Base-by-base conservation (phyloP, 2,113 vertebrate species). In the Sylvietta virens region DNA sequence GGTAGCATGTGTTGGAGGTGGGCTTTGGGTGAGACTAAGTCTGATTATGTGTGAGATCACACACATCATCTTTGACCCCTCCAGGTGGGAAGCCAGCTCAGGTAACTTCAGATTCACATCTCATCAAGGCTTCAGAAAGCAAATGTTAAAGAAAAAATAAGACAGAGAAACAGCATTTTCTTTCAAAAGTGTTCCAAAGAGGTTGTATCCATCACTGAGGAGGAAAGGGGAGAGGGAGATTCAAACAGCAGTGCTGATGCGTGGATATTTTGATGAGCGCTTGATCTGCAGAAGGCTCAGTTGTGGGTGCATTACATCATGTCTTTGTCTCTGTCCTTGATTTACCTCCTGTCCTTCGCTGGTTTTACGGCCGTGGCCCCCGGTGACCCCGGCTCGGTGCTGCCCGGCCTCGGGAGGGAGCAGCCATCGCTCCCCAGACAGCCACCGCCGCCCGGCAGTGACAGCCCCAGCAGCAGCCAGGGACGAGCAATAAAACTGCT, bases 401-500 rank as follows among this genome's bases (percentile, higher is more conserved):
- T 91, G 81, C 84, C 76, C 45, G 45, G 90, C 92, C 91, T 87
- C 33, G 26, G 97, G 86, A 88, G 72, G 96, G 93, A 87, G 81
- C 64, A 82, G 83, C 88, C 89, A 39, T 92, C 95, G 96, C 91
- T 97, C 94, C 87, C 86, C 23, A 60, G 94, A 53, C 18, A 78
- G 90, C 72, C 40, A 64, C 71, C 73, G 91, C 72, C 62, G 50
- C 66, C 42, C 37, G 9, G 44, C 67, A 97, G 89, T 78, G 95
- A 97, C 96, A 95, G 78, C 95, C 94, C 71, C 92, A 77, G 72
- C n/a, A 69, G 96, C 50, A 72, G 96, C 88, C 92, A 65, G 69
- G 96, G 97, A 97, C 91, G 95, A 97, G 95, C 97, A 97, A 98
- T 97, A 97, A 97, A 96, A 74, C 78, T 51, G 94, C 95, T 86